Percentiles rank a stretch among this genome's conserved stretches.
Conservation (phyloP, 2,888 invertebrate genomes). For the Pseudococcus jackbeardsleyi region DNA sequence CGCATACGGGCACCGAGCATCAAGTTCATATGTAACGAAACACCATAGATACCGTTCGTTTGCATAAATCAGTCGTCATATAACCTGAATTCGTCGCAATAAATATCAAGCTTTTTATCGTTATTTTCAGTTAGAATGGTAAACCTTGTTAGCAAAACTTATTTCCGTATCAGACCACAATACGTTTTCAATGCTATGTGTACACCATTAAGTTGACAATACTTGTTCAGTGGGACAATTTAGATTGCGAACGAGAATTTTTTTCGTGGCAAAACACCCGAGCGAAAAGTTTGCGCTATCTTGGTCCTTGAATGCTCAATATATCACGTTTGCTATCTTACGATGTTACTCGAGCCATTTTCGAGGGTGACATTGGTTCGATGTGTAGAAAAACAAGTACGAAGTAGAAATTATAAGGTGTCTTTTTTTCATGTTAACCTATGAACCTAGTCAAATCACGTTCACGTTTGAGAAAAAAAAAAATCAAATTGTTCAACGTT, state of each 20-base stretch:
- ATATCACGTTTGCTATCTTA: neutral
- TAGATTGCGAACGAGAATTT: slow-evolving; percentile 38
- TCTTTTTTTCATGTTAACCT: too few relatives aligned
- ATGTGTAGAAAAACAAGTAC: neutral
- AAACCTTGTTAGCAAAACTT: slow-evolving; percentile 15
- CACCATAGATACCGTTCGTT: neutral
- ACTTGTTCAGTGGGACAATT: slow-evolving; percentile 31
- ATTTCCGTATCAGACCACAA: slow-evolving; percentile 12
- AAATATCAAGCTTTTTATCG: slow-evolving; percentile 25
- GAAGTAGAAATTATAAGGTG: too few relatives aligned
- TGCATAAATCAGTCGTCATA: slow-evolving; percentile 9
- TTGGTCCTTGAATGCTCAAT: slow-evolving; percentile 30
- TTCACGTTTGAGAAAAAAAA: neutral
- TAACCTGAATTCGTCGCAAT: slow-evolving; percentile 45
- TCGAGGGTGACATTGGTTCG: neutral
- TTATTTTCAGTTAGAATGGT: slow-evolving; percentile 18
- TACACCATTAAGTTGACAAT: slow-evolving; percentile 19
- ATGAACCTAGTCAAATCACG: too few relatives aligned
- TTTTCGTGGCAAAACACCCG: neutral
- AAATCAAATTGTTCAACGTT: neutral
- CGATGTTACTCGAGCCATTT: neutral
- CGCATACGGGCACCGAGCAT: neutral
- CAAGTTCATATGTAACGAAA: too few relatives aligned
- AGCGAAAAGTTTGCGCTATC: slow-evolving; percentile 8
- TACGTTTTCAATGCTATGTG: slow-evolving; percentile 30